Base-by-base conservation (phyloP, 2,113 vertebrate species). In the Solenodon paradoxus region DNA sequence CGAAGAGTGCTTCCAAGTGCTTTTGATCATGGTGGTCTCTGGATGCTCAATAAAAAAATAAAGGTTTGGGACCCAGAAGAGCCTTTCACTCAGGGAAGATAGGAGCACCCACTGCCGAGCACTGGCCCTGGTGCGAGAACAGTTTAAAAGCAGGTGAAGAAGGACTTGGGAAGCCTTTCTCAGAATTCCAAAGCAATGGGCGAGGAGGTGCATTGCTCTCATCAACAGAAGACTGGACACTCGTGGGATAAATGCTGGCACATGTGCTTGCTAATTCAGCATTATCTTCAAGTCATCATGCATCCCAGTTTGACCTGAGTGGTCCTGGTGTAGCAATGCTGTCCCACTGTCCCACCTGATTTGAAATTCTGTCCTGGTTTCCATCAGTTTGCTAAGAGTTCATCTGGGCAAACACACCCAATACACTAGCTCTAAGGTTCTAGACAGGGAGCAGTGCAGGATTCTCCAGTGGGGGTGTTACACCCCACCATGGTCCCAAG, bases 1-100 rank as follows among this genome's bases (percentile, higher is more conserved):
- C 38, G 20, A 40, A 80, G 90, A 90, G 47, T 75, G 80, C 69
- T 94, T 64, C 59, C 71, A 86, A 92, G 68, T n/a, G 40, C 45
- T 64, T 61, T 59, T 10, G n/a, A 88, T 26, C 19, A 8, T 55
- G 22, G 42, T 3, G 75, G 59, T 15, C 74, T 59, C 75, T 22
- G n/a, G 89, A 66, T 6, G 17, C 68, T 72, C 55, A n/a, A n/a
- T n/a, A n/a, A n/a, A n/a, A n/a, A n/a, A 72, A 7, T 66, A 68
- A 88, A 45, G 16, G 24, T 35, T 85, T 42, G 45, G 32, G 77
- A 13, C 22, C 22, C 0, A 13, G 45, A 63, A 26, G 2, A 83
- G 42, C n/a, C 32, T 17, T 75, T 59, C 42, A 90, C 66, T 90
- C 30, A 42, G 63, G 72, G 79, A 55, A 15, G 49, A 59, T 47